Conservation (phyloP, 2,888 invertebrate species). For the Listrodromus nycthemerus region DNA sequence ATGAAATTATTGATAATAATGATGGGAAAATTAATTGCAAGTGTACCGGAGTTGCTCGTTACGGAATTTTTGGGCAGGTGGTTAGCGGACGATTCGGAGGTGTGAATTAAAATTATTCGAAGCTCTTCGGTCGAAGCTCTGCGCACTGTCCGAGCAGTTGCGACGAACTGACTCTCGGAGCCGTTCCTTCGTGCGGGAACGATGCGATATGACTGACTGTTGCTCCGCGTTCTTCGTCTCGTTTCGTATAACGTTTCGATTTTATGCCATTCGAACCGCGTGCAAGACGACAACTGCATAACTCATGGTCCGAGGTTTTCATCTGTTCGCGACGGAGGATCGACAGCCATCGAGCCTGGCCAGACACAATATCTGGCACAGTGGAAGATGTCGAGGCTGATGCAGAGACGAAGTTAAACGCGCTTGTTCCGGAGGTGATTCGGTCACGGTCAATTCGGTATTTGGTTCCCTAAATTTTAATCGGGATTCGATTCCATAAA, state of each 20-base stretch:
- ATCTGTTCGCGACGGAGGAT: background rate
- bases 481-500: too few relatives aligned
- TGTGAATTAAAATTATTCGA: background rate
- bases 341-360: background rate
- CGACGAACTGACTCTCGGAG: constrained; percentile 58
- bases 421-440: constrained; percentile 21
- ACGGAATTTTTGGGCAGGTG: too few relatives aligned
- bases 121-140: constrained; percentile 29
- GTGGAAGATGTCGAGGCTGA: constrained; percentile 19
- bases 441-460: constrained; percentile 29
- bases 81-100: background rate
- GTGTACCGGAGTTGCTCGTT: too few relatives aligned
- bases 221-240: constrained; percentile 18
- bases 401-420: background rate
- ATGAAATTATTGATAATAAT: too few relatives aligned
- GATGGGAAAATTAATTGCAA: too few relatives aligned
- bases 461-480: background rate
- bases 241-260: background rate
- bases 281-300: background rate
- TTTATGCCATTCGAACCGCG: constrained; percentile 8
- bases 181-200: constrained; percentile 47
- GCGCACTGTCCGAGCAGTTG: constrained; percentile 57
- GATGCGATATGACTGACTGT: constrained; percentile 35
- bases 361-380: background rate
- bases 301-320: background rate